Evolutionary conservation across 1,140 invertebrate genomes (phyloP), one percentile per base, ranked within the genome.

Genomic region (Dendrolimus punctatus): DNA sequence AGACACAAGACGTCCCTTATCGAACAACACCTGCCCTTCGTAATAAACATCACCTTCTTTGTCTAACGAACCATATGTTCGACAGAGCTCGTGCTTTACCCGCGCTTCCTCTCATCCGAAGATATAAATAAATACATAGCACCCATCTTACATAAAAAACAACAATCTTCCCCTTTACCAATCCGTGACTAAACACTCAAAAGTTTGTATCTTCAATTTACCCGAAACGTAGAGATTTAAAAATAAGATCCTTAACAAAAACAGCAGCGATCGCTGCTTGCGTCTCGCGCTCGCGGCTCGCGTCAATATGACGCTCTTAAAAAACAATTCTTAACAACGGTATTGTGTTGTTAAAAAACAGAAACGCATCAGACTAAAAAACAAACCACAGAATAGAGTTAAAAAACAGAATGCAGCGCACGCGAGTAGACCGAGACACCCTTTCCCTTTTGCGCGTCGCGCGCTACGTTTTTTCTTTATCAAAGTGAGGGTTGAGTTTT

Each of bases 261-360:
- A 76, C 64, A 68, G 62, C 52, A 54, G 57, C 58, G 66, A 71
- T 76, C 70, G 69, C 72, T 69, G 69, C 68, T 68, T 60, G 64
- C 67, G 68, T 66, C 68, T 68, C 58, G 64, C 67, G 68, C 68
- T 62, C 60, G 64, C 64, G 57, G 62, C 68, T 71, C 66, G 64
- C 73, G 70, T 73, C 77, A 78, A 80, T 76, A 80, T 84, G 80
- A 76, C 75, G 78, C 73, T 76, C 77, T 80, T 71, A 80, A 83
- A 81, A 83, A 82, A 80, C 67, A 67, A 64, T 72, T 72, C 79
- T 79, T 74, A 79, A 80, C 78, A 76, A 74, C 77, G 66, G 75
- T 76, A 78, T 77, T 81, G 76, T 81, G 74, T 76, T 80, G 69
- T 83, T 86, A 83, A 86, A 86, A 86, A 86, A 86, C 79, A 82